Evolutionary conservation across 2,113 vertebrate species (phyloP).

Genomic region (Lipotes vexillifer): DNA sequence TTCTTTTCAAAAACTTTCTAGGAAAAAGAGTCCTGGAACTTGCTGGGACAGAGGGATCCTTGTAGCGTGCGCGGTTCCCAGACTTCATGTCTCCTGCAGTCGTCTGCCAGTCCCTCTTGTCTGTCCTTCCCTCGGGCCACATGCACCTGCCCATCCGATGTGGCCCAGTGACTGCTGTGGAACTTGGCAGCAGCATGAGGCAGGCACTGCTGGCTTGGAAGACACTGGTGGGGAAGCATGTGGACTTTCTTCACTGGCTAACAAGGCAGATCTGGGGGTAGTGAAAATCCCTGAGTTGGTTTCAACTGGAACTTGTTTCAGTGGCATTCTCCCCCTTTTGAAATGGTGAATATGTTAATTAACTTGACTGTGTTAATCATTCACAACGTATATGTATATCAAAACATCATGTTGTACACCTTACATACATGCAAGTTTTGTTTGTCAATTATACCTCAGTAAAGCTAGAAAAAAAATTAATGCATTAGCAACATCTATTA

Average conservation of each 20-base stretch:
- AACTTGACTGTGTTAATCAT: background rate
- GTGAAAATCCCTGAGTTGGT: background rate
- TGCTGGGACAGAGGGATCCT: background rate
- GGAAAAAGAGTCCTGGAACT: background rate
- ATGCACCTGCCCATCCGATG: too few relatives aligned
- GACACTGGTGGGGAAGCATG: background rate
- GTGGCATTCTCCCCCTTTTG: background rate
- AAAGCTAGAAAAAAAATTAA: background rate
- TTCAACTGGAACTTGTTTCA: background rate
- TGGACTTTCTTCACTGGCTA: background rate
- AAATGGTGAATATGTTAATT: background rate
- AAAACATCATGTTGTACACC: background rate
- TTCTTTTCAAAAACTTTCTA: background rate
- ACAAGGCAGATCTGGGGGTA: background rate
- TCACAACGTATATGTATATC: background rate
- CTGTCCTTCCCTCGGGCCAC: background rate
- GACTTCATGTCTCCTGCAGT: background rate
- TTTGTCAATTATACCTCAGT: background rate
- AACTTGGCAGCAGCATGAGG: fast-evolving
- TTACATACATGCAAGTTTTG: background rate
- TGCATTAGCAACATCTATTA: background rate
- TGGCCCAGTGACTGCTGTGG: fast-evolving
- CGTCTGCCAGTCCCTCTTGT: background rate
- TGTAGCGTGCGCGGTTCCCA: fast-evolving
- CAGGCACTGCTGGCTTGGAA: too few relatives aligned